Evolutionary conservation across 2,888 invertebrate genomes (phyloP), one percentile per base, ranked within the genome.

Genomic region (Hyposoter didymator): DNA sequence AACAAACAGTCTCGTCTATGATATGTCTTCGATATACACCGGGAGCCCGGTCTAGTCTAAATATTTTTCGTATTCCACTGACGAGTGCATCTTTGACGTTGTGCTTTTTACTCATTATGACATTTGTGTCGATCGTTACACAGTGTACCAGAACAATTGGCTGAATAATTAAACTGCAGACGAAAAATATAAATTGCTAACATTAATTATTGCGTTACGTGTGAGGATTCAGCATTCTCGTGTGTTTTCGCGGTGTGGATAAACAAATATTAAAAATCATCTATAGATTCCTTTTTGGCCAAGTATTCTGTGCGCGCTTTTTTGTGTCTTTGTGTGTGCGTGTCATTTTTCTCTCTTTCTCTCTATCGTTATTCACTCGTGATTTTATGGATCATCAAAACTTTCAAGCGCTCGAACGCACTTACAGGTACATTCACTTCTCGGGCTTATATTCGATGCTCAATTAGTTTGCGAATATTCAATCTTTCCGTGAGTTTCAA

Each of bases 361-460:
- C n/a, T 73, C 64, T 28, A 45, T 70, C 69, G 0, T 35, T 35
- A 78, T 70, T 78, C 43, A 8, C 43, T 66, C 39, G 8, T 39
- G 10, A 2, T 52, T 43, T 43, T 72, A 8, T 52, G 78, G 69
- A 86, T 72, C 82, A 83, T 79, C 73, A 82, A 79, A 62, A 79
- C 82, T 64, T 72, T 75, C 79, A 45, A 85, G 87, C 83, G 87
- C 84, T 83, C 83, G 74, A 82, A 79, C 81, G 84, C 87, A 87
- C 87, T 85, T 72, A 75, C 88, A 88, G 88, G 88, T 88, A 88
- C 87, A 85, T 80, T 76, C 35, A 76, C 64, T 73, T 84, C 72
- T 76, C 73, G 67, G 73, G 73, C 80, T 84, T 81, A 76, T 74
- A 78, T 76, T 82, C 74, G 69, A 78, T 82, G 64, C 78, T 78